Evolutionary conservation across 2,113 vertebrate genomes (phyloP).

Genomic region (Ammodytes dubius): DNA sequence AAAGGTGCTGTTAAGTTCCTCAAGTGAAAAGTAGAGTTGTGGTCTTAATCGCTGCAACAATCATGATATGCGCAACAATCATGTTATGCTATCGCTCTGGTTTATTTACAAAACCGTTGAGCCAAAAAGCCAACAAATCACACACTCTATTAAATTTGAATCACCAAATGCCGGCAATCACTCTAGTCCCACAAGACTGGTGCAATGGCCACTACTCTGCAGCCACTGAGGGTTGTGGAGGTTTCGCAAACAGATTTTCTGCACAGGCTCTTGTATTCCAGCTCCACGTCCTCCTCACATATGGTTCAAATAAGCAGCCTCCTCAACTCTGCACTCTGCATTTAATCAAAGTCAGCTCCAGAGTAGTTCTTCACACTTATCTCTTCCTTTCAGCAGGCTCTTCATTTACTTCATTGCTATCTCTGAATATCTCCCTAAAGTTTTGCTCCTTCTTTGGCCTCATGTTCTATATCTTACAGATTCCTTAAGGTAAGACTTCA

Average conservation of each 20-base stretch:
- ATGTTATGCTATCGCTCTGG: conserved; percentile 8
- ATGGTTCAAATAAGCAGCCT: conserved; percentile 77
- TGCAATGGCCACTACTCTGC: conserved; percentile 45
- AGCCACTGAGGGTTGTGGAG: conserved; percentile 41
- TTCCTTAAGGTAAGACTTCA: conserved; percentile 11
- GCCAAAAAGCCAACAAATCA: conserved; percentile 67
- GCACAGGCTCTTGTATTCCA: conserved; percentile 40
- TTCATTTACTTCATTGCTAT: conserved; percentile 40
- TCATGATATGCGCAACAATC: conserved; percentile 30
- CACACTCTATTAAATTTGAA: conserved; percentile 65
- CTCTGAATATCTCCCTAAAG: conserved; percentile 1
- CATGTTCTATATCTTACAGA: conserved; percentile 24
- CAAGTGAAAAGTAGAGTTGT: background rate
- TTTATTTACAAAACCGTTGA: conserved; percentile 62
- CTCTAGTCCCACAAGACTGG: conserved; percentile 58
- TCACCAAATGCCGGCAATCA: conserved; percentile 37
- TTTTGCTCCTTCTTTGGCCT: background rate
- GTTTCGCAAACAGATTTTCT: conserved; percentile 40
- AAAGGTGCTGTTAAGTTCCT: conserved; percentile 8
- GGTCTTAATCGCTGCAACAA: conserved; percentile 11
- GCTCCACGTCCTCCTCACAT: conserved; percentile 74
- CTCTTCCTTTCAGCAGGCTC: conserved; percentile 27
- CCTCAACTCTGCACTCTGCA: conserved; percentile 53
- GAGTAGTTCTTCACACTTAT: conserved; percentile 41
- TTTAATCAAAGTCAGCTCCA: conserved; percentile 77